Evolutionary conservation across 2,797 vertebrate genomes (phyloP), one percentile per base, ranked within the genome.

Genomic region (Gallinago solitaria): DNA sequence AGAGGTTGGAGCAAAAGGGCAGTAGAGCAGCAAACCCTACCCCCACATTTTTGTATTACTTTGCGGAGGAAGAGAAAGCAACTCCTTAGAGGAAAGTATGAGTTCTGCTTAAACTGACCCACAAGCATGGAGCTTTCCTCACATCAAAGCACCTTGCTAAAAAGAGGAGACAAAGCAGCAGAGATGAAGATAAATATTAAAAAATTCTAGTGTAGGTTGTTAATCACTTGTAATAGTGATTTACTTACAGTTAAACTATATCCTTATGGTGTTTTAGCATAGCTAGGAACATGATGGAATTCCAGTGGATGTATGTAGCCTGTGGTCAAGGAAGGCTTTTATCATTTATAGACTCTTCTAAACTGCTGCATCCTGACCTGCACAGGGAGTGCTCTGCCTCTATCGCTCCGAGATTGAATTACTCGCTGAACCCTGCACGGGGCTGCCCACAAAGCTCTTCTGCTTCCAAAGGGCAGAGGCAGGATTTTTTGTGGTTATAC

Each of bases 281-380:
- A 25, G 30, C 19, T 51, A n/a, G 9, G 20, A 50, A 37, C 37
- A 59, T 2, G 6, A 30, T 59, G 41, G 64, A 75, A 90, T 83
- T 78, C 41, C 50, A 75, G 63, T 81, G 61, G 73, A 54, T 51
- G 10, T 28, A 85, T 83, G 48, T 12, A 90, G 83, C 19, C 47
- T 59, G 50, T 71, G 61, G 77, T 67, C 65, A 93, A 90, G 45
- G 50, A 80, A 16, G 69, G 73, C 37, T 91, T 91, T 94, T 79
- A 90, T 82, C 41, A 63, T 93, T 79, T 86, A 65, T 65, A 82
- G 88, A 70, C 48, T 70, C 35, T 63, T 48, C 43, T 77, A 77
- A 91, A 95, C 64, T 82, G 61, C 64, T 63, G 54, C 67, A 82
- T 56, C 30, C 51, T 90, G 92, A 90, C 85, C 91, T 45, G 35